Evolutionary conservation across 1,140 invertebrate species (phyloP).

Genomic region (Drosophila kepulauana): DNA sequence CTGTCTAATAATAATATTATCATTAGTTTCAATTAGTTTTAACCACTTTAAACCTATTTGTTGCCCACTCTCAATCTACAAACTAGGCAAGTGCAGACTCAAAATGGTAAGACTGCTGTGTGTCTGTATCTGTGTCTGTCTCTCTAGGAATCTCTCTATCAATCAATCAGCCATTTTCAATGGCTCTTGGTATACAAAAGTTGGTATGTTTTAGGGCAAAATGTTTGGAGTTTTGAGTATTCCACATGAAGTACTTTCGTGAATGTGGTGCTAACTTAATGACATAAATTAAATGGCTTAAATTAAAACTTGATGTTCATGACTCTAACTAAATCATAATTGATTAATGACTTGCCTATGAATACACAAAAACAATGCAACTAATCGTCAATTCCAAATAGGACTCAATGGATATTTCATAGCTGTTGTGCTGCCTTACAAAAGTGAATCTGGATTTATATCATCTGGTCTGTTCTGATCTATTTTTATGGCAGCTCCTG

Average conservation of each 20-base stretch:
- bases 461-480: slow-evolving; percentile 9
- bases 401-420: slow-evolving; percentile 2
- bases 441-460: neutral
- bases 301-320: slow-evolving; percentile 15
- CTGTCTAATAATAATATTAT: slow-evolving; percentile 18
- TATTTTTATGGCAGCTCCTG: slow-evolving; percentile 48
- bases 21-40: slow-evolving; percentile 31
- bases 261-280: slow-evolving; percentile 12
- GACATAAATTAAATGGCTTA: slow-evolving; percentile 27
- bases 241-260: slow-evolving; percentile 2
- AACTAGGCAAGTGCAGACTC: slow-evolving; percentile 12
- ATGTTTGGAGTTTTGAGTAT: slow-evolving; percentile 45
- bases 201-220: slow-evolving; percentile 18
- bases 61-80: slow-evolving; percentile 18
- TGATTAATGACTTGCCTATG: slow-evolving; percentile 69
- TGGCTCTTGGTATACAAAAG: slow-evolving; percentile 38
- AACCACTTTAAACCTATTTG: slow-evolving; percentile 25
- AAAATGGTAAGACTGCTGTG: slow-evolving; percentile 52
- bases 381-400: slow-evolving; percentile 22
- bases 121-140: neutral
- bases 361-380: slow-evolving; percentile 46
- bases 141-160: slow-evolving; percentile 35
- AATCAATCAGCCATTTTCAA: slow-evolving; percentile 13
- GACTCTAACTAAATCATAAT: slow-evolving; percentile 52
- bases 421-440: slow-evolving; percentile 11